These are phyloP conservation scores for Drosophila kohkoa DNA, from an alignment of 1,140 invertebrate genomes.

Conservation along the genomic window DNA sequence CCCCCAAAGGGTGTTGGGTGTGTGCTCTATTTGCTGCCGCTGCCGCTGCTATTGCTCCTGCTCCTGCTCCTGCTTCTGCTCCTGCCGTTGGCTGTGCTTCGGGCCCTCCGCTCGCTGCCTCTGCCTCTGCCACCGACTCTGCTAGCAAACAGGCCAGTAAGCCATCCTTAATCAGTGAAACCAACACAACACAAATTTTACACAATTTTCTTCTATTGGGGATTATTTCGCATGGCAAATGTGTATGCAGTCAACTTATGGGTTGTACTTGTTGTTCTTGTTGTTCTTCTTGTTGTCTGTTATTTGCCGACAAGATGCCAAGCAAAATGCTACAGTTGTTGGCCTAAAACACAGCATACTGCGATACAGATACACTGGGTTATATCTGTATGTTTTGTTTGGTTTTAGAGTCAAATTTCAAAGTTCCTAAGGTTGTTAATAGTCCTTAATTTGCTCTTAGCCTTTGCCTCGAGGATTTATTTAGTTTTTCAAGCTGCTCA, in stretches of 20 bases:
- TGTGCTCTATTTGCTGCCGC: neutral
- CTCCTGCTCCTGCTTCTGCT: neutral
- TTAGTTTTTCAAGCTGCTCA: neutral
- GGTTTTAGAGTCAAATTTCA: slow-evolving; percentile 11
- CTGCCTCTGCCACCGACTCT: neutral
- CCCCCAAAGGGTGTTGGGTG: slow-evolving; percentile 39
- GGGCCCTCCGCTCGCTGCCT: too few species aligned
- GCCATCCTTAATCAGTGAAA: slow-evolving; percentile 80
- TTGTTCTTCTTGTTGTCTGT: slow-evolving; percentile 6
- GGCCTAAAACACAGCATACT: slow-evolving; percentile 1
- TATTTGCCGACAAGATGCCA: slow-evolving; percentile 7
- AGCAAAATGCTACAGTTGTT: slow-evolving; percentile 1
- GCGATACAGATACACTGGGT: too few species aligned
- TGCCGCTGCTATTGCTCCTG: too few species aligned
- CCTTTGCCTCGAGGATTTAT: neutral
- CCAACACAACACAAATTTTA: slow-evolving; percentile 80
- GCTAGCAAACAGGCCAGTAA: slow-evolving; percentile 51
- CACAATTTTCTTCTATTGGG: slow-evolving; percentile 78
- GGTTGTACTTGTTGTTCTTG: slow-evolving; percentile 5
- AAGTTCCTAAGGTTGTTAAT: slow-evolving; percentile 15
- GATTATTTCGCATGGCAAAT: slow-evolving; percentile 59
- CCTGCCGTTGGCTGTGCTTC: too few species aligned
- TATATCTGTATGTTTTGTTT: neutral
- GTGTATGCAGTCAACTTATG: slow-evolving; percentile 38
- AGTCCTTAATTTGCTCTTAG: neutral